phyloP scores from a whole-genome alignment of 2,113 vertebrate species.

The Todiramphus chloris region DNA sequence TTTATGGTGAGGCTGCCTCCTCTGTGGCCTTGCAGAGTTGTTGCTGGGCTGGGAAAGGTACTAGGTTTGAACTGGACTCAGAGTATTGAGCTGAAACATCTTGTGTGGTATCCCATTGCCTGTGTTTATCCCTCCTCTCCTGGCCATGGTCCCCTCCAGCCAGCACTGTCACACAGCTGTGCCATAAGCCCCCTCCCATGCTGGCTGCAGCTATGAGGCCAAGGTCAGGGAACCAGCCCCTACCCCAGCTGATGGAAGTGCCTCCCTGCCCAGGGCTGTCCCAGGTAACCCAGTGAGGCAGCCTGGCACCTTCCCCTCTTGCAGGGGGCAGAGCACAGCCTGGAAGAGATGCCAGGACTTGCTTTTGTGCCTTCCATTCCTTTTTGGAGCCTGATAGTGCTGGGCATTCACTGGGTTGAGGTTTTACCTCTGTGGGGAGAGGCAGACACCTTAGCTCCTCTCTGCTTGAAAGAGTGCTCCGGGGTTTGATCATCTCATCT shows the following conservation, averaged over 20 bases:
- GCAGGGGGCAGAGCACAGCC: background rate
- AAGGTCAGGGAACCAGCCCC: background rate
- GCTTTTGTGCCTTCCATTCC: background rate
- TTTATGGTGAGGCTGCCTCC: background rate
- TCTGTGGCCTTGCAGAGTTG: background rate
- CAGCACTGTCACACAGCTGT: background rate
- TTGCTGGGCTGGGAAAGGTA: background rate
- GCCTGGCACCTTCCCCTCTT: background rate
- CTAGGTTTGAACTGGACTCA: background rate
- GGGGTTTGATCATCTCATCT: background rate
- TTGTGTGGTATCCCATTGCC: background rate
- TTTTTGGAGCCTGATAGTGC: background rate
- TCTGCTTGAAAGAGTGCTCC: rapidly evolving
- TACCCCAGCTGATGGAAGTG: rapidly evolving
- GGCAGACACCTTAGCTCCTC: background rate
- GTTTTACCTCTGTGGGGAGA: background rate
- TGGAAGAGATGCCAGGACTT: background rate
- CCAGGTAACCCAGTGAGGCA: background rate
- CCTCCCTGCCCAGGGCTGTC: background rate
- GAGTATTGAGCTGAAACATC: background rate
- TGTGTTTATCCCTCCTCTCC: background rate
- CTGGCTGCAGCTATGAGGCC: background rate
- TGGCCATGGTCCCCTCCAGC: background rate
- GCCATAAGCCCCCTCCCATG: rapidly evolving
- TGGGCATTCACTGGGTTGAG: background rate